Base-by-base conservation (phyloP, 2,888 invertebrate genomes). In the Drosophila yooni region DNA sequence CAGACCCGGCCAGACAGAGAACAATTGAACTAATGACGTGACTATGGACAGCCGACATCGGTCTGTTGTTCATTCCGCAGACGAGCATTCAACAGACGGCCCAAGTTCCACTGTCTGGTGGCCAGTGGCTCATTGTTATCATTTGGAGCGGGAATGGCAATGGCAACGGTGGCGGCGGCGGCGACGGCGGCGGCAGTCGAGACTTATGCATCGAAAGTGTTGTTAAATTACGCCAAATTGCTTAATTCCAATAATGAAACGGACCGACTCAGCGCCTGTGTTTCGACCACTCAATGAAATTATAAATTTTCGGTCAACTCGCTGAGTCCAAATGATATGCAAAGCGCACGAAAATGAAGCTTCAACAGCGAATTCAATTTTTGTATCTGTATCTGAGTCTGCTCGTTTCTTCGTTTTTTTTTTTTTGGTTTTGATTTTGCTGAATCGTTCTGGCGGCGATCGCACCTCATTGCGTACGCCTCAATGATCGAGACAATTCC, bases 191-290 rank as follows among this genome's bases (percentile, higher is more conserved):
- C 72, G 29, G 59, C 33, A 33, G 33, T 48, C 48, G 67, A 87
- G 91, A 92, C 92, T 92, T 92, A 92, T 92, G 89, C 89, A 91
- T 89, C 81, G 89, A 91, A 91, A 91, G 91, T 92, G 92, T 92
- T 91, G 91, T 91, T 92, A 92, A 92, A 92, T 92, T 92, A 89
- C 91, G 88, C 87, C 90, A 87, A 92, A 92, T 92, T 92, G 92
- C 92, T 92, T 92, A 92, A 92, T 92, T 92, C 88, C 91, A 91
- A 91, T 91, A 89, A 90, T 90, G 89, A 91, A 90, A 83, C 85
- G 76, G 58, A 67, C 78, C 88, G 79, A 63, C 57, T 51, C 54
- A 56, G 4, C 48, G 50, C 40, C 34, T 27, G 29, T 56, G 36
- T 64, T 29, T 29, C 54, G 65, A 43, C 70, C 75, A 74, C 82